Conservation (phyloP, 2,113 vertebrate species). For the Leptobrachium leishanense region DNA sequence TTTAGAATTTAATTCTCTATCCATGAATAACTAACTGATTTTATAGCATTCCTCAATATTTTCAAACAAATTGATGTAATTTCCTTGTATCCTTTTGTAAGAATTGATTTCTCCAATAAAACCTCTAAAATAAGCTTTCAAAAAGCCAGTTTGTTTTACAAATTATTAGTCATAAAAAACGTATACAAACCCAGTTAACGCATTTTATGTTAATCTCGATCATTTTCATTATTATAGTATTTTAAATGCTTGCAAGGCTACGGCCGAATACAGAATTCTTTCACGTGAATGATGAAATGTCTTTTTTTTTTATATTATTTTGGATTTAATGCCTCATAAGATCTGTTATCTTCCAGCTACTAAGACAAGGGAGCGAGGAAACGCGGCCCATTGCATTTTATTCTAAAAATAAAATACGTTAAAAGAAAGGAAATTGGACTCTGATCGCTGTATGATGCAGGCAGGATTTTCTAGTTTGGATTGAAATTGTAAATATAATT, state of each 20-base stretch:
- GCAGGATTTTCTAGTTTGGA: not conserved
- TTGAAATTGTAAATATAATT: not conserved
- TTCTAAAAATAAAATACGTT: conserved; percentile 40
- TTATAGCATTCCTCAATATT: not conserved
- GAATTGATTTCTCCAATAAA: conserved; percentile 3
- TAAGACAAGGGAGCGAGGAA: conserved; percentile 34
- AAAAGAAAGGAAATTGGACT: conserved; percentile 1
- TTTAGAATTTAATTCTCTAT: not conserved
- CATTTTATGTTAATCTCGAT: conserved; percentile 47
- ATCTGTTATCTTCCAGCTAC: conserved; percentile 38
- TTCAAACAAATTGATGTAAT: not conserved
- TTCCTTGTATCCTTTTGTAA: conserved; percentile 25
- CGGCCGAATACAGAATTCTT: conserved; percentile 10
- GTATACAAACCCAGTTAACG: conserved; percentile 40
- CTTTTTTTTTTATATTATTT: conserved; percentile 37
- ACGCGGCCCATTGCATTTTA: conserved; percentile 45
- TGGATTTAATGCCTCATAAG: conserved; percentile 45
- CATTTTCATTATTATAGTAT: conserved; percentile 45
- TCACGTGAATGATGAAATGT: conserved; percentile 26
- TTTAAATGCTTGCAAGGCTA: conserved; percentile 38
- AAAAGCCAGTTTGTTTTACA: conserved; percentile 42
- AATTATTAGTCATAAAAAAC: conserved; percentile 39
- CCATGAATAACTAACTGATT: not conserved
- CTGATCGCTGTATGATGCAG: not conserved
- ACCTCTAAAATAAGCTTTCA: conserved; percentile 22